Base-by-base conservation (phyloP, 2,888 invertebrate genomes). In the Lasioglossum marginatum region DNA sequence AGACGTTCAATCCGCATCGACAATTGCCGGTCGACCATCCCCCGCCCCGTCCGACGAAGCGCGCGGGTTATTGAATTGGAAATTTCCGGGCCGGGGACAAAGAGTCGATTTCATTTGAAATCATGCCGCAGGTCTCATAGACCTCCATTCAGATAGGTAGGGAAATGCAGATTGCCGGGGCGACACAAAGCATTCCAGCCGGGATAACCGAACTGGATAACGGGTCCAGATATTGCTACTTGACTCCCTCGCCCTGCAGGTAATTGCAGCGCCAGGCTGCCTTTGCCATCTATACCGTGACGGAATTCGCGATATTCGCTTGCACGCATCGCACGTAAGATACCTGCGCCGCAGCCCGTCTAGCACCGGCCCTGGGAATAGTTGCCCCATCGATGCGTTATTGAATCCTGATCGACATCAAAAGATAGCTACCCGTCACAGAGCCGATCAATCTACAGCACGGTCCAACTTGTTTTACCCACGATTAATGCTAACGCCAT, bases 151-250 rank as follows among this genome's bases (percentile, higher is more conserved):
- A 68, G 78, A 84, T 86, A 83, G 90, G 86, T 86, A 84, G 89
- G 82, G 89, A 90, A 86, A 88, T 86, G 89, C 87, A 83, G 88
- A 86, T 83, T 81, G 85, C 77, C 87, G 86, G 63, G 86, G 87
- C 81, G 88, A 88, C 91, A 91, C 94, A 95, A 95, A 95, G 95
- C 95, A 95, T 95, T 95, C 94, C 95, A 87, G 90, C 86, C 92
- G 87, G 89, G 90, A 92, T 93, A 92, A 92, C 90, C 92, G 89
- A 88, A 86, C 90, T 87, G 91, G 87, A 91, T 91, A 89, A 91
- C 91, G 87, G 91, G 91, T 89, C 91, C 92, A 91, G 93, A 94
- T 94, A 95, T 95, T 95, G 94, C 95, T 93, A 94, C 95, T 94
- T 92, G 92, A 95, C 91, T 91, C 92, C 90, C 90, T 88, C 89